Evolutionary conservation across 2,113 vertebrate species (phyloP), one percentile per base, ranked within the genome.

Genomic region (Cyprinodon variegatus): DNA sequence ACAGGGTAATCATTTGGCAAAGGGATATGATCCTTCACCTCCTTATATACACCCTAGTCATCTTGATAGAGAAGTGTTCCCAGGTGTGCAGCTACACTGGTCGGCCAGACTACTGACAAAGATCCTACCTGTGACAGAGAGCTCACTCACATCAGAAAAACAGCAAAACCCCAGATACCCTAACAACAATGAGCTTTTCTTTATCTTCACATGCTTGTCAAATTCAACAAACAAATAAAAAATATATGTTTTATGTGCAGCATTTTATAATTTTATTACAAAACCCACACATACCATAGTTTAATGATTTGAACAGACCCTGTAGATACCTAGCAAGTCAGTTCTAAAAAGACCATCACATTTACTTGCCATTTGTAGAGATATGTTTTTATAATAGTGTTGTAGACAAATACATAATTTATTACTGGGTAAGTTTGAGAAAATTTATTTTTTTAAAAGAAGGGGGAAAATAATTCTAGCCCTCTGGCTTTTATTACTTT

Each of bases 351-450:
- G 77, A 61, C 62, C 0, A 6, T 20, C 17, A 39, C 41, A 39
- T 20, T 59, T 40, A 76, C 57, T n/a, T 3, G 0, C 60, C 36
- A 78, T 78, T 70, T 77, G 40, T 84, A 76, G 68, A 48, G 71
- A 82, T 66, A 83, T 78, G 20, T 81, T 37, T 83, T 84, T 75
- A 72, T 76, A 67, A 29, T 29, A 1, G 29, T 90, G 72, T 74
- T 57, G 64, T 75, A 82, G 76, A 68, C 69, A 89, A 74, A 86
- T 81, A 86, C 68, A 81, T 60, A 66, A 76, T 57, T 64, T 62
- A 78, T 78, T 36, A 69, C 84, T 86, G 79, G 75, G 83, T 46
- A 77, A 70, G 59, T 81, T 48, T 68, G 75, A 84, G 84, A 77
- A 83, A 68, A 73, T 39, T 57, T 15, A 20, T 65, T 71, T 61